These are phyloP conservation scores for Drosophila eugracilis DNA, from an alignment of 1,140 invertebrate species.

Conservation along the genomic window DNA sequence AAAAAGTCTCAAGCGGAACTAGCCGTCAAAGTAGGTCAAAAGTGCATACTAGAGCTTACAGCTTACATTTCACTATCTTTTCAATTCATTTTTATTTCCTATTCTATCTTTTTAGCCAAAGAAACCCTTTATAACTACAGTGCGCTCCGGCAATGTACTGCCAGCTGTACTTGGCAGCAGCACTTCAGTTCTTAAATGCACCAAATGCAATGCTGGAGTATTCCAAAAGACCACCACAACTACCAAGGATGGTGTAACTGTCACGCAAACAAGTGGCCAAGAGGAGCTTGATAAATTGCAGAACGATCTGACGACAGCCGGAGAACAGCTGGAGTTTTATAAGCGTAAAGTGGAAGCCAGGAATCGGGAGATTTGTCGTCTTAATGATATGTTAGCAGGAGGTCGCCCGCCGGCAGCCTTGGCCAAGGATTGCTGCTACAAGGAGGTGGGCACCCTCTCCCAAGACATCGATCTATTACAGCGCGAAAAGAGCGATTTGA, in stretches of 20 bases:
- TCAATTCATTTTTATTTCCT: not conserved
- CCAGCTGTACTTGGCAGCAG: conserved; percentile 40
- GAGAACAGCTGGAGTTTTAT: conserved; percentile 70
- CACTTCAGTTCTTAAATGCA: conserved; percentile 50
- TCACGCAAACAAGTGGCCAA: conserved; percentile 44
- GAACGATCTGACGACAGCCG: conserved; percentile 53
- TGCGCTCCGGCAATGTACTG: conserved; percentile 63
- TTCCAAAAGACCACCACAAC: conserved; percentile 55
- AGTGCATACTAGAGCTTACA: conserved; percentile 1
- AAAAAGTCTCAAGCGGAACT: conserved; percentile 13
- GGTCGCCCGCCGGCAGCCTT: conserved; percentile 86
- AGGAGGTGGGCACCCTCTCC: conserved; percentile 82
- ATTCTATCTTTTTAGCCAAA: conserved; percentile 49
- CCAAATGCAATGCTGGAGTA: conserved; percentile 74
- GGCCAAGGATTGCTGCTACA: conserved; percentile 87
- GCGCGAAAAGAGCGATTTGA: conserved; percentile 86
- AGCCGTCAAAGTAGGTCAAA: conserved; percentile 29
- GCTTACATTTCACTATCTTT: too few species aligned
- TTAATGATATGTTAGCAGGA: conserved; percentile 86
- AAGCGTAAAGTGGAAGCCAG: conserved; percentile 76
- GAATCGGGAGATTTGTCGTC: conserved; percentile 87
- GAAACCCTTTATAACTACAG: conserved; percentile 82
- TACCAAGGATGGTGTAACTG: conserved; percentile 47
- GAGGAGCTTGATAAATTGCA: conserved; percentile 70
- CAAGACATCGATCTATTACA: conserved; percentile 86